These are phyloP conservation scores for Agapornis roseicollis DNA, from an alignment of 2,113 vertebrate genomes.

Conservation along the genomic window DNA sequence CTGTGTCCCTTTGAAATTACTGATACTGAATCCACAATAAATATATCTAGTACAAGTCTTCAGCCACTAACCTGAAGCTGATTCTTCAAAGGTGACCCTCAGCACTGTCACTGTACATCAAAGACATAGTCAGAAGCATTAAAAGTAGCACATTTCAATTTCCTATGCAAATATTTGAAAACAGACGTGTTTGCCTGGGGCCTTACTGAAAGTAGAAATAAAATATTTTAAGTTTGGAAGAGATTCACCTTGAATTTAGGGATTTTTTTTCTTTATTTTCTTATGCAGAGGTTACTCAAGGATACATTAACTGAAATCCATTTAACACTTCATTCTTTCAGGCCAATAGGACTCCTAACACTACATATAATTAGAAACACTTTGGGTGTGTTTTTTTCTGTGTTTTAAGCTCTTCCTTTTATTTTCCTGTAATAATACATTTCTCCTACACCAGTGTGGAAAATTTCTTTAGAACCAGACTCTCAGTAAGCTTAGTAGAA, in stretches of 20 bases:
- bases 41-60: not conserved
- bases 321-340: not conserved
- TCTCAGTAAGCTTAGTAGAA: not conserved
- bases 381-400: rapidly evolving
- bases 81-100: not conserved
- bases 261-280: not conserved
- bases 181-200: rapidly evolving
- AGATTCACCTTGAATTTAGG: not conserved
- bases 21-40: not conserved
- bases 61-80: not conserved
- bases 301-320: not conserved
- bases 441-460: not conserved
- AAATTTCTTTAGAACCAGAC: not conserved
- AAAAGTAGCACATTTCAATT: not conserved
- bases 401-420: not conserved
- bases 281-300: not conserved
- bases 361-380: not conserved
- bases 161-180: not conserved
- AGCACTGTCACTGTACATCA: not conserved
- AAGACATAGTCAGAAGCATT: not conserved
- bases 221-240: not conserved
- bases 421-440: not conserved
- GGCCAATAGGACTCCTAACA: not conserved
- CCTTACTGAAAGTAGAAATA: not conserved
- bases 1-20: not conserved